Percentiles rank a stretch among this genome's conserved stretches.
Conservation (phyloP, 2,888 invertebrate species). For the Deladenus siricidicola region DNA sequence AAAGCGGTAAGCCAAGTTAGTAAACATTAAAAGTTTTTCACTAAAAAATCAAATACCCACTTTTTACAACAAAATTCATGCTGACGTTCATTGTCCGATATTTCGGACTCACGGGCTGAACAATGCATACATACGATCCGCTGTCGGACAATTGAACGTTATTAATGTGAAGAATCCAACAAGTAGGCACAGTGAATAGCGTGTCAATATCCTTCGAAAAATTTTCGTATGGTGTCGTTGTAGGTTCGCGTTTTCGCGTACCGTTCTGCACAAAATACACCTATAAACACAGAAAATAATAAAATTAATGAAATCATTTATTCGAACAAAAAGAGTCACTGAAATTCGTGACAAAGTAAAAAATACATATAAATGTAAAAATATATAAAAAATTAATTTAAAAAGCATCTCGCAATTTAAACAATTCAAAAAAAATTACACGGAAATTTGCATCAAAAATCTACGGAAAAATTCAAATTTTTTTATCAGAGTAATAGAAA, state of each 20-base stretch:
- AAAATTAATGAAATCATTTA: not conserved
- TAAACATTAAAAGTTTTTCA: too few relatives aligned
- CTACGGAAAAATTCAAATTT: too few relatives aligned
- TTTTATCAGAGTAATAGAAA: too few relatives aligned
- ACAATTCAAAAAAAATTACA: too few relatives aligned
- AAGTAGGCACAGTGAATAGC: conserved; percentile 28
- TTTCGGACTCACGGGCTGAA: conserved; percentile 25
- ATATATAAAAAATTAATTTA: too few relatives aligned
- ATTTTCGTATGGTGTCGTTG: conserved; percentile 41
- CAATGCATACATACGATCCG: conserved; percentile 44
- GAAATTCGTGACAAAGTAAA: too few relatives aligned
- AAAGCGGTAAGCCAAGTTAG: too few relatives aligned
- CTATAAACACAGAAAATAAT: conserved; percentile 8
- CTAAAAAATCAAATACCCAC: too few relatives aligned
- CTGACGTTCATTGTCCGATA: conserved; percentile 34
- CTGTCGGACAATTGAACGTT: conserved; percentile 46
- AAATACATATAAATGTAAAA: too few relatives aligned
- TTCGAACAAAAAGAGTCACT: too few relatives aligned
- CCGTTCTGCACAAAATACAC: conserved; percentile 50
- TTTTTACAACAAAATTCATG: conserved; percentile 46
- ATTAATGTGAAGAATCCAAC: conserved; percentile 43
- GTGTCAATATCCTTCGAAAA: conserved; percentile 31
- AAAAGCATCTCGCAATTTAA: too few relatives aligned
- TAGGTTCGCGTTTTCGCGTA: conserved; percentile 43
- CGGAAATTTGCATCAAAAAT: too few relatives aligned